Percentiles rank a stretch among this genome's conserved stretches.
Evolutionary conservation across 2,113 vertebrate genomes (phyloP).

Genomic region (Gnathonemus echidnorhynchus): DNA sequence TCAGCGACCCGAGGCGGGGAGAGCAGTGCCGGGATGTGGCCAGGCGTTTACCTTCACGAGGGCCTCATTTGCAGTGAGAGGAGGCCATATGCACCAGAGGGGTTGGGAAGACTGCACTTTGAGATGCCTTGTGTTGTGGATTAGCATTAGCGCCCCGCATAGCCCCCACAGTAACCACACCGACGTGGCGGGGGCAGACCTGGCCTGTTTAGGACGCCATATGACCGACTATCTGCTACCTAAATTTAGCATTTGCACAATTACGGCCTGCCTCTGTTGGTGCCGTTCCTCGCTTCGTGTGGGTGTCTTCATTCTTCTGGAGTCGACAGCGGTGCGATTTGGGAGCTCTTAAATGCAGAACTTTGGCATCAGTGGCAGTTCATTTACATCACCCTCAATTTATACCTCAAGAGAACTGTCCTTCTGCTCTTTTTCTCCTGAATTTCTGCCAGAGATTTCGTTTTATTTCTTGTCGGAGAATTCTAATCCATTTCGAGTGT

Average conservation of each 20-base stretch:
- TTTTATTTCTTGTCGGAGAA: background rate
- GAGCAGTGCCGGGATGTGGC: background rate
- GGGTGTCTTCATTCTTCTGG: background rate
- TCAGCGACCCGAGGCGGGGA: background rate
- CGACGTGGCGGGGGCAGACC: background rate
- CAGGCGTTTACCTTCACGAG: background rate
- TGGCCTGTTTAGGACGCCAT: slow-evolving; percentile 8
- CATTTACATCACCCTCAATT: background rate
- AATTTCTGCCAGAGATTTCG: background rate
- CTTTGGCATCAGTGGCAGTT: background rate
- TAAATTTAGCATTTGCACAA: background rate
- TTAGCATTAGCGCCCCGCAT: background rate
- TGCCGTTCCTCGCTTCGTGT: background rate
- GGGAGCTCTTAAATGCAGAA: background rate
- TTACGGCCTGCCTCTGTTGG: background rate
- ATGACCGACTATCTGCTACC: slow-evolving; percentile 29
- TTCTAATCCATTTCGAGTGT: background rate
- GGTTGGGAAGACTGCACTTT: background rate
- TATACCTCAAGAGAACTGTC: background rate
- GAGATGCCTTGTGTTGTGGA: background rate
- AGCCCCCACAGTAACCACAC: background rate
- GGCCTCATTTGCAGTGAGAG: background rate
- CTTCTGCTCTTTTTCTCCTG: background rate
- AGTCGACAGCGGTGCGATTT: background rate
- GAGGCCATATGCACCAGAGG: background rate